Conservation (phyloP, 64 coral and sea anemone genomes). For the Dendrophyllia cribrosa region DNA sequence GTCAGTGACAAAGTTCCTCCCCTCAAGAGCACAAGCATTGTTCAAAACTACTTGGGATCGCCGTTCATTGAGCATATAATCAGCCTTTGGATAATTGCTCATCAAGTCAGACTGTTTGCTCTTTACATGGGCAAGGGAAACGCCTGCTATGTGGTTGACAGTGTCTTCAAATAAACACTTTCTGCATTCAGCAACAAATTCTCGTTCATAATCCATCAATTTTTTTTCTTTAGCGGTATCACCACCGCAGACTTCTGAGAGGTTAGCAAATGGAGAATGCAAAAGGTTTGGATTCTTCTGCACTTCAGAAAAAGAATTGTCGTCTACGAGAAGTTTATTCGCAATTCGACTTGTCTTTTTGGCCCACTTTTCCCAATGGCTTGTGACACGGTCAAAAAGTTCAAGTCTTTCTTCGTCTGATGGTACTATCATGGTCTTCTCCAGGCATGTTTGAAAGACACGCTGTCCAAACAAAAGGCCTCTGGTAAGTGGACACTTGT, state of each 20-base stretch:
- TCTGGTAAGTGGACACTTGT: conserved; percentile 42
- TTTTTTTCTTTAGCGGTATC: conserved; percentile 27
- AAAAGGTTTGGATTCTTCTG: conserved; percentile 36
- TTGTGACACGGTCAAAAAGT: neutral
- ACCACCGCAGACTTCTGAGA: neutral
- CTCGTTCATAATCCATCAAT: neutral
- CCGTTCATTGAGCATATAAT: conserved; percentile 35
- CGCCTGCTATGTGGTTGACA: conserved; percentile 35
- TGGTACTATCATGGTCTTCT: conserved; percentile 14
- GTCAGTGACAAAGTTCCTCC: conserved; percentile 58
- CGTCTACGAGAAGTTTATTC: neutral
- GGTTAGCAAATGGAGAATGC: conserved; percentile 25
- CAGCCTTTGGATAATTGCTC: conserved; percentile 12
- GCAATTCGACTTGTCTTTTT: neutral
- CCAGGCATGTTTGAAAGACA: conserved; percentile 49
- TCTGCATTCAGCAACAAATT: conserved; percentile 46
- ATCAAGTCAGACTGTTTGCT: conserved; percentile 26
- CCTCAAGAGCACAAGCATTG: conserved; percentile 24
- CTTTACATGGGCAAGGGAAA: conserved; percentile 39
- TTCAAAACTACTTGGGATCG: conserved; percentile 58
- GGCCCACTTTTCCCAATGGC: conserved; percentile 10
- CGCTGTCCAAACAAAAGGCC: conserved; percentile 55
- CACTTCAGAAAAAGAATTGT: neutral
- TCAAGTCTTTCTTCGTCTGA: neutral
- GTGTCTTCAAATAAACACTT: neutral